Evolutionary conservation across 2,797 vertebrate species (phyloP).

Genomic region (Notamacropus eugenii): DNA sequence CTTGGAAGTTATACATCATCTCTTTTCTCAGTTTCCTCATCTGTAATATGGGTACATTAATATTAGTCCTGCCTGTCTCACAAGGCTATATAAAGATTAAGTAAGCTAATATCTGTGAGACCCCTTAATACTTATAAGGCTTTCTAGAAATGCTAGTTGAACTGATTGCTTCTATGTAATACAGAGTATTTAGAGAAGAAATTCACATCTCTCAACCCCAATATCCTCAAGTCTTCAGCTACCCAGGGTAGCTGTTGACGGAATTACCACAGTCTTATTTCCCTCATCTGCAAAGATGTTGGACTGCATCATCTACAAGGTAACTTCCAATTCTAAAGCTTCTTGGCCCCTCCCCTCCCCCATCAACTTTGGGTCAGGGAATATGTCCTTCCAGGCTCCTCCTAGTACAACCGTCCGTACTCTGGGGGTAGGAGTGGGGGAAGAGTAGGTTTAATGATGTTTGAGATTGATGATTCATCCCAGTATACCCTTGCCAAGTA

Average conservation of each 20-base stretch:
- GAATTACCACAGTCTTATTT: neutral
- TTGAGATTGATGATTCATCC: constrained; percentile 62
- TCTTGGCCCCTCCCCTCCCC: neutral
- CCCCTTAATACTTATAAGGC: neutral
- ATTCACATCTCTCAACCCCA: neutral
- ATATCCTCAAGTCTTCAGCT: neutral
- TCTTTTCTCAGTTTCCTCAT: neutral
- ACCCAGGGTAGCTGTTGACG: neutral
- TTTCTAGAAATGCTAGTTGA: neutral
- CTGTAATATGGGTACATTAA: neutral
- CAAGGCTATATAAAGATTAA: neutral
- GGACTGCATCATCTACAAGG: neutral
- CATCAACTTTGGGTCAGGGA: neutral
- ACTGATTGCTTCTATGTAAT: neutral
- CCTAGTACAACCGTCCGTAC: neutral
- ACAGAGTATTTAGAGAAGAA: neutral
- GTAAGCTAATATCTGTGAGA: neutral
- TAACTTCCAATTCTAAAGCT: neutral
- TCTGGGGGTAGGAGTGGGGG: neutral
- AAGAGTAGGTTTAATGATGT: neutral
- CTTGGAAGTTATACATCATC: neutral
- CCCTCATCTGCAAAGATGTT: neutral
- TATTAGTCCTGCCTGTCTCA: neutral
- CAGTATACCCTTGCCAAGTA: constrained; percentile 12
- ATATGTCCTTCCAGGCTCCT: neutral